Evolutionary conservation across 2,113 vertebrate genomes (phyloP), one percentile per base, ranked within the genome.

Genomic region (Etia nguti): DNA sequence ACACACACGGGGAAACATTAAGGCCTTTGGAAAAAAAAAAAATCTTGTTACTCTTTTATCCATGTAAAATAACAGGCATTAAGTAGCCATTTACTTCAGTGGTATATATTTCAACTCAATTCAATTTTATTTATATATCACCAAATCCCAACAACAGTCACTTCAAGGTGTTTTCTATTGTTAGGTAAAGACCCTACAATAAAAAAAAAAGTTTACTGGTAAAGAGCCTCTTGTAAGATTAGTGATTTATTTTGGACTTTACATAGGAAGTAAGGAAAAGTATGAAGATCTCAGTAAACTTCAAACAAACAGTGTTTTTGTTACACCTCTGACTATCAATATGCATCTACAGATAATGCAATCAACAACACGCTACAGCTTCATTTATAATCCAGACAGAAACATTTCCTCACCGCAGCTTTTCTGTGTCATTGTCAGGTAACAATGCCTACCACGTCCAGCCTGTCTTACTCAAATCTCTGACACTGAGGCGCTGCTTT

Each of bases 111-210:
- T 62, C 57, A 34, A n/a, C 31, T n/a, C 3, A 2, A 16, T 62
- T 62, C 36, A 6, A 22, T 8, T 0, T 2, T 16, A 6, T 56
- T 0, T 13, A 2, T 3, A 59, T 0, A 8, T 59, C 0, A 59
- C 29, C 56, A 59, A 59, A 59, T 60, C 26, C 57, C 5, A 60
- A 60, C 57, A 60, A 60, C 57, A 31, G 57, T 60, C 57, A 6
- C 26, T 18, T 60, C 15, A 31, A 3, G n/a, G 26, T 4, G 4
- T 4, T 29, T 29, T 60, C 15, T 60, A 5, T 60, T 60, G 57
- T 26, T 18, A 15, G 8, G 3, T 6, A 1, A 15, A 31, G 8
- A 60, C 56, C 13, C 26, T 59, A 31, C 56, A 59, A 59, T 59
- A 59, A 59, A 29, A 59, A 59, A 62, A 62, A 20, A 3, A 62